These are phyloP conservation scores for Galbula dea DNA, from an alignment of 2,113 vertebrate species.

Conservation along the genomic window DNA sequence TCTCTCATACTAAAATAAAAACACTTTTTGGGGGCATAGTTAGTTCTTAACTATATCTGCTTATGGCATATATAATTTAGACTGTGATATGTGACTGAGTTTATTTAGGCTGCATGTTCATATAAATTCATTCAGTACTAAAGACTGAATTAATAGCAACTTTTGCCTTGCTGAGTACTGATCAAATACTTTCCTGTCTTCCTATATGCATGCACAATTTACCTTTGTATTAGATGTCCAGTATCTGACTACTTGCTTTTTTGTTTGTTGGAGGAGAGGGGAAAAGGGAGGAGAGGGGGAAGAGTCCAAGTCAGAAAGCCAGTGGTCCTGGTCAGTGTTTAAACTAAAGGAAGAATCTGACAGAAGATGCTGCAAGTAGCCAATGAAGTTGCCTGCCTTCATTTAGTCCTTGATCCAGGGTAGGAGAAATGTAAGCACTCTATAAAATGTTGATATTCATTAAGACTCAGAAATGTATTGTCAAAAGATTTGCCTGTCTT, in stretches of 20 bases:
- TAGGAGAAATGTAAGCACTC: neutral
- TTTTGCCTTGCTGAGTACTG: neutral
- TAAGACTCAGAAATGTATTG: neutral
- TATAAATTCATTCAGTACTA: neutral
- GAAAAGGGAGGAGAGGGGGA: fast-evolving
- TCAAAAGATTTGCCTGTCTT: neutral
- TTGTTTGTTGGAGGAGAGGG: fast-evolving
- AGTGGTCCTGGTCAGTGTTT: neutral
- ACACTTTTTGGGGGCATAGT: neutral
- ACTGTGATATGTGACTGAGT: neutral
- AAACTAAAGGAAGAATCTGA: neutral
- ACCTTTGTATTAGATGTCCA: neutral
- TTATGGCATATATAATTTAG: neutral
- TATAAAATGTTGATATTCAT: neutral
- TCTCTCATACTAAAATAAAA: neutral
- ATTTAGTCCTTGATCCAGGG: neutral
- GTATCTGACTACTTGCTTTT: neutral
- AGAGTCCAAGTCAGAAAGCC: neutral
- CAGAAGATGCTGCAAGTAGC: neutral
- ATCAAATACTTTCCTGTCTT: neutral
- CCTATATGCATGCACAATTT: neutral
- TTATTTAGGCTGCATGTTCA: neutral
- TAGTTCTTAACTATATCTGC: neutral
- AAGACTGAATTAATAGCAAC: neutral
- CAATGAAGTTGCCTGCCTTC: neutral